phyloP scores from a whole-genome alignment of 1,140 invertebrate species.

The Armadillidium nasatum region DNA sequence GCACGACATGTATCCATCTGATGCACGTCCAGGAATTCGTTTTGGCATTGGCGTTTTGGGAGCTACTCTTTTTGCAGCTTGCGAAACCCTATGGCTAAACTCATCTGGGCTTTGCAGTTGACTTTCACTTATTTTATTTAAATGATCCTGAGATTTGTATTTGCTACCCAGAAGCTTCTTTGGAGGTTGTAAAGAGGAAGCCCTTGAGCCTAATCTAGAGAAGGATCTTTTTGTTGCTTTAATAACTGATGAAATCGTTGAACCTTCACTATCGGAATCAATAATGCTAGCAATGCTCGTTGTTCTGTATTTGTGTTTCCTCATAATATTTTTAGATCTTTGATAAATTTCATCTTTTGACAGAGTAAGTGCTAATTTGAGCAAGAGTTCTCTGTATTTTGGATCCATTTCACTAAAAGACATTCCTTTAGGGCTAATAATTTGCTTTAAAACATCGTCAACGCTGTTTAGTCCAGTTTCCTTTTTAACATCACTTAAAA shows the following conservation, averaged over 20 bases:
- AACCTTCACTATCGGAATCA: slow-evolving; percentile 58
- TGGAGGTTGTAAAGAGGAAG: slow-evolving; percentile 39
- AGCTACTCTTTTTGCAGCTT: slow-evolving; percentile 21
- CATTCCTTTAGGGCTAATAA: slow-evolving; percentile 85
- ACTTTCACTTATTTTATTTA: neutral
- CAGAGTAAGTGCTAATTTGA: slow-evolving; percentile 77
- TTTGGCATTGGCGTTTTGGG: slow-evolving; percentile 45
- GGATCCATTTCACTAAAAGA: slow-evolving; percentile 86
- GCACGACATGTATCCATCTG: slow-evolving; percentile 66
- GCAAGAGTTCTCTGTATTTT: slow-evolving; percentile 79
- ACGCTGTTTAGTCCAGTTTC: slow-evolving; percentile 77
- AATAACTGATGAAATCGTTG: slow-evolving; percentile 52
- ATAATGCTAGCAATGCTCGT: slow-evolving; percentile 35
- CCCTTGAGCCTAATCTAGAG: slow-evolving; percentile 44
- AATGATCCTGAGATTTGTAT: neutral
- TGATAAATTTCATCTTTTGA: slow-evolving; percentile 86
- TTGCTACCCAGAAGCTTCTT: slow-evolving; percentile 32
- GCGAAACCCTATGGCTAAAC: slow-evolving; percentile 13
- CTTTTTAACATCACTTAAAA: slow-evolving; percentile 45
- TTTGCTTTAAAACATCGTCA: slow-evolving; percentile 78
- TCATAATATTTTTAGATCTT: slow-evolving; percentile 77
- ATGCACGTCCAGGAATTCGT: slow-evolving; percentile 20
- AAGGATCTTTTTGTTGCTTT: slow-evolving; percentile 46
- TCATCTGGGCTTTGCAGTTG: neutral
- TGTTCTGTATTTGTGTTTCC: slow-evolving; percentile 56